A percentile compares a stretch with the other conserved stretches of the same genome.
Evolutionary conservation across 2,888 invertebrate species (phyloP).

Genomic region (Anorthoa munda): DNA sequence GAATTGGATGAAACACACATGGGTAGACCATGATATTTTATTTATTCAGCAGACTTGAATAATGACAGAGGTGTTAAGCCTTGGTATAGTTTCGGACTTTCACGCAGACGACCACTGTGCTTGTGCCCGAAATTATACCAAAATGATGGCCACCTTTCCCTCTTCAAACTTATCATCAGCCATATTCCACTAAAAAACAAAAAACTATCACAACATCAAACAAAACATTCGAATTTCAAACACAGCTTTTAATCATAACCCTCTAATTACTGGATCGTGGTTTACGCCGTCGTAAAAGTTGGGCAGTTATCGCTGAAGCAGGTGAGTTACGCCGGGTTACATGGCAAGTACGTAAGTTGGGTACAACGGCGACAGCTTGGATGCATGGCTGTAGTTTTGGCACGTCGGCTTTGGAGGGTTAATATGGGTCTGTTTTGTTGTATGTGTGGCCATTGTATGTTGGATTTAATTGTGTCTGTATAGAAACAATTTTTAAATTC

Average conservation of each 20-base stretch:
- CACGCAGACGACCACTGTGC: neutral
- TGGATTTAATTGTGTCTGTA: too few relatives aligned
- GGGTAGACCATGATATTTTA: too few relatives aligned
- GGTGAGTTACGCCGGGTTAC: slow-evolving; percentile 54
- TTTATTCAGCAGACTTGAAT: too few relatives aligned
- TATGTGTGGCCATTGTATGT: neutral
- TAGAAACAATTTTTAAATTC: neutral
- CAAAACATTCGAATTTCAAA: slow-evolving; percentile 24
- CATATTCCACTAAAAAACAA: neutral
- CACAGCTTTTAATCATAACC: slow-evolving; percentile 45
- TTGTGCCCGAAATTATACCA: neutral
- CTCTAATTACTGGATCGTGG: slow-evolving; percentile 45
- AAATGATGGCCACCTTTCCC: neutral
- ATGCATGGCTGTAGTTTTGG: slow-evolving; percentile 59
- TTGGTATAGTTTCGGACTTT: neutral
- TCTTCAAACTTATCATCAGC: neutral
- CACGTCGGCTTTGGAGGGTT: slow-evolving; percentile 46
- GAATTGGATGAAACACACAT: too few relatives aligned
- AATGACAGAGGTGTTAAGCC: too few relatives aligned
- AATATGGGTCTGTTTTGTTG: slow-evolving; percentile 16
- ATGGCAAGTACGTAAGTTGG: slow-evolving; percentile 42
- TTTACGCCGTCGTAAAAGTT: slow-evolving; percentile 60
- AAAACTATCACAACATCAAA: slow-evolving; percentile 2
- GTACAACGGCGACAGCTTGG: slow-evolving; percentile 57
- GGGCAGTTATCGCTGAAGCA: slow-evolving; percentile 60